These are phyloP conservation scores for Phalera bucephala DNA, from an alignment of 2,888 invertebrate species.

Conservation along the genomic window DNA sequence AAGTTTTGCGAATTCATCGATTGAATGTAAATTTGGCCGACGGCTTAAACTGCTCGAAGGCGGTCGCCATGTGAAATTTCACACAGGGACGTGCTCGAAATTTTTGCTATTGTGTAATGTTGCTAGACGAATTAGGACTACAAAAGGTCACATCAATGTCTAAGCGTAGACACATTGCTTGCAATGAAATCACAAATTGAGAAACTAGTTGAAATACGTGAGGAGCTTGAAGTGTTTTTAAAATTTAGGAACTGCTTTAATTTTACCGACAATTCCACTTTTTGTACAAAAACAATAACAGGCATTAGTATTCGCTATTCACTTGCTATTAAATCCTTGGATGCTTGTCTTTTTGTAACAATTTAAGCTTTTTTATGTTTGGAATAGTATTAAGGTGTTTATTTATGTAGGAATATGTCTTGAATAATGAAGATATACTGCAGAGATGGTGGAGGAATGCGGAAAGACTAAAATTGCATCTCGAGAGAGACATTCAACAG, in stretches of 20 bases:
- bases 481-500: not conserved
- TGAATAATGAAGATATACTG: not conserved
- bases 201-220: conserved; percentile 36
- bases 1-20: conserved; percentile 36
- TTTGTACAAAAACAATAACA: conserved; percentile 5
- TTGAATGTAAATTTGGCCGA: conserved; percentile 48
- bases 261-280: conserved; percentile 9
- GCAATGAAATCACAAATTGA: conserved; percentile 34
- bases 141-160: conserved; percentile 40
- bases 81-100: conserved; percentile 40
- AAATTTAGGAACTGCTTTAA: conserved; percentile 8
- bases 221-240: conserved; percentile 13
- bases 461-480: conserved; percentile 1
- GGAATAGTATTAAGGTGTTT: no score
- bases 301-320: conserved; percentile 9
- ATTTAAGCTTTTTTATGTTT: conserved; percentile 5
- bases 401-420: no score
- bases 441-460: not conserved
- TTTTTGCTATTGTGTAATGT: conserved; percentile 34
- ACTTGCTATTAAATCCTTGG: not conserved
- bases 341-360: conserved; percentile 5
- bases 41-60: conserved; percentile 23
- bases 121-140: conserved; percentile 35
- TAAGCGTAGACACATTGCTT: conserved; percentile 29
- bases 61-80: conserved; percentile 33